Evolutionary conservation across 2,888 invertebrate species (phyloP).

Genomic region (Spilosoma lubricipeda): DNA sequence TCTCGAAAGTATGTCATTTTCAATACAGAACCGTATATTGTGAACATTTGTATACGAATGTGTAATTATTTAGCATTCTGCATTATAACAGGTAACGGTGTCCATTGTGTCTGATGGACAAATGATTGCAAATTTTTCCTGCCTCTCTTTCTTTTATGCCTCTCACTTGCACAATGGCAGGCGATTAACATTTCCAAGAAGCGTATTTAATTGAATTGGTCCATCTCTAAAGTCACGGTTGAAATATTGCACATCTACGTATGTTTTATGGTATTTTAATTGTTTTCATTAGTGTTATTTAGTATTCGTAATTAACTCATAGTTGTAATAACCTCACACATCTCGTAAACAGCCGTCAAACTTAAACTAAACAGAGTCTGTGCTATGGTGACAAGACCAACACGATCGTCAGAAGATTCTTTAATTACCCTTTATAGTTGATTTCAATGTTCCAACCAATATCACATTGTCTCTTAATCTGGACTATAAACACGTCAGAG

Average conservation of each 20-base stretch:
- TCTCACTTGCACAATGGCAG: constrained; percentile 31
- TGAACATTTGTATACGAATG: constrained; percentile 69
- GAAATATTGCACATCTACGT: neutral
- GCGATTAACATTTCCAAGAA: constrained; percentile 56
- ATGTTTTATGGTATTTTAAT: neutral
- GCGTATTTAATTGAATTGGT: constrained; percentile 33
- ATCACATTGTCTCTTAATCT: too few species aligned
- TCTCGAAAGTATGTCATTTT: constrained; percentile 53
- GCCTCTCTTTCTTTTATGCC: constrained; percentile 32
- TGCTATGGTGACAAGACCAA: too few species aligned
- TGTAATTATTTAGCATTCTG: constrained; percentile 81
- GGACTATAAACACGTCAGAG: neutral
- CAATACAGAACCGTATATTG: constrained; percentile 52
- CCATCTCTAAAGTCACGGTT: constrained; percentile 15
- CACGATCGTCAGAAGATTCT: neutral
- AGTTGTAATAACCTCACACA: too few species aligned
- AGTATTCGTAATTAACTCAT: neutral
- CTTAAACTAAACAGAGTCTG: too few species aligned
- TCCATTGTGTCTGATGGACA: constrained; percentile 80
- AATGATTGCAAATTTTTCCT: constrained; percentile 75
- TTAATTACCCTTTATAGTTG: neutral
- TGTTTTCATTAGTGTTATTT: neutral
- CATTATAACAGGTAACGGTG: constrained; percentile 74
- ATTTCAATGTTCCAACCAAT: neutral
- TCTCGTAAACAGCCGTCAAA: too few species aligned